Evolutionary conservation across 2,888 invertebrate genomes (phyloP).

Genomic region (Chloromyia formosa): DNA sequence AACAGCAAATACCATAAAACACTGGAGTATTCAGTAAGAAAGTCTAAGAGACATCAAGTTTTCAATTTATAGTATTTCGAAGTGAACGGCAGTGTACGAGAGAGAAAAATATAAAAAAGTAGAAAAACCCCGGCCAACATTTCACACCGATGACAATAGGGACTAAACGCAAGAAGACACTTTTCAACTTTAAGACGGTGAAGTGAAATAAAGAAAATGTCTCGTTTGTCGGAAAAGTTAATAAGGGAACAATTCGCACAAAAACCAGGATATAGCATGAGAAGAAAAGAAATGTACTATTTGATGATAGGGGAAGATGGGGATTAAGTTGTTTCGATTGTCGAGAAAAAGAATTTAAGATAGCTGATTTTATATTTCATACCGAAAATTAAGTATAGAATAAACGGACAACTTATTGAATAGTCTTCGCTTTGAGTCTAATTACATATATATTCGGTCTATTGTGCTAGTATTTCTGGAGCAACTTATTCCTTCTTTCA

Average conservation of each 20-base stretch:
- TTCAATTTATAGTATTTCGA: conserved; percentile 16
- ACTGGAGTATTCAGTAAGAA: background rate
- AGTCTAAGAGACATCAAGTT: conserved; percentile 22
- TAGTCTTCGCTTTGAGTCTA: background rate
- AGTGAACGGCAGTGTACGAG: background rate
- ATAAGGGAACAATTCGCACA: conserved; percentile 31
- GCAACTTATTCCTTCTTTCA: background rate
- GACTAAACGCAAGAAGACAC: conserved; percentile 36
- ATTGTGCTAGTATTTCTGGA: background rate
- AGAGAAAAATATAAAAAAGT: background rate
- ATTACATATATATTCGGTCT: background rate
- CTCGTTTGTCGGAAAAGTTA: conserved; percentile 37
- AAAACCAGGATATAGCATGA: background rate
- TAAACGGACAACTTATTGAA: too few species aligned
- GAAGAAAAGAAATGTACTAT: background rate
- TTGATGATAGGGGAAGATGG: background rate
- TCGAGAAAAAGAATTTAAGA: too few species aligned
- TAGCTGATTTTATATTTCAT: too few species aligned
- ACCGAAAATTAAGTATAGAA: too few species aligned
- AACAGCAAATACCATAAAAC: conserved; percentile 10
- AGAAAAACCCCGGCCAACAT: conserved; percentile 23
- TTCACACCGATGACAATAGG: conserved; percentile 35
- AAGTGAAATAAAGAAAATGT: conserved; percentile 21
- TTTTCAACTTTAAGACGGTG: conserved; percentile 29
- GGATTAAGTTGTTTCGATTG: too few species aligned